Evolutionary conservation across 64 coral and sea anemone genomes (phyloP).

Genomic region (Pocillopora damicornis): DNA sequence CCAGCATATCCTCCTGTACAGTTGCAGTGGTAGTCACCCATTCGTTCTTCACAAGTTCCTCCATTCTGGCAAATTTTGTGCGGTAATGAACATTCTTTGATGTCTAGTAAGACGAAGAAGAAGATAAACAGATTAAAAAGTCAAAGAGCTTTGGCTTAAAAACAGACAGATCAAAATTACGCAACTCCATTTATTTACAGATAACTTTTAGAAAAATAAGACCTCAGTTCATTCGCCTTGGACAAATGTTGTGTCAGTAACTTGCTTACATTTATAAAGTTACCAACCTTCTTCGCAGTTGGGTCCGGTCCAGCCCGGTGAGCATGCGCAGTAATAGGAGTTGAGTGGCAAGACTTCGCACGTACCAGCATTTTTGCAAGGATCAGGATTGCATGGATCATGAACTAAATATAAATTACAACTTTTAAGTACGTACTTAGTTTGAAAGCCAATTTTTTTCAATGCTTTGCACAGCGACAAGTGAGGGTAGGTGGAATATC

Average conservation of each 20-base stretch:
- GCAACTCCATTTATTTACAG: too few species aligned
- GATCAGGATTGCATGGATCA: constrained; percentile 7
- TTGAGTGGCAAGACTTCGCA: constrained; percentile 14
- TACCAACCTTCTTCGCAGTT: constrained; percentile 14
- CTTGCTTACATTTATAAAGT: too few species aligned
- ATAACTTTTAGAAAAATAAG: too few species aligned
- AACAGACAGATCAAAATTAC: too few species aligned
- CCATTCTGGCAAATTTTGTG: not conserved
- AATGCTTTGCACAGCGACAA: not conserved
- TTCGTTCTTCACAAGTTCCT: constrained; percentile 24
- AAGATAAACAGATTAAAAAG: too few species aligned
- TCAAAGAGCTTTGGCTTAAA: too few species aligned
- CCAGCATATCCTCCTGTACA: constrained; percentile 22
- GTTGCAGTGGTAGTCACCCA: constrained; percentile 17
- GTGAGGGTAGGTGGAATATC: too few species aligned
- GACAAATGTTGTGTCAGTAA: too few species aligned
- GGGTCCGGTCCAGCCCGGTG: not conserved
- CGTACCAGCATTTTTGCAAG: constrained; percentile 11
- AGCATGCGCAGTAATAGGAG: not conserved
- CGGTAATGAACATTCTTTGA: constrained; percentile 1
- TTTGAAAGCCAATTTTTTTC: not conserved
- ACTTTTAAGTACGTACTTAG: not conserved
- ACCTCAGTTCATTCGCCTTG: too few species aligned
- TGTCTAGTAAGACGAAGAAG: not conserved
- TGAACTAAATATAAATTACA: not conserved